Evolutionary conservation across 1,140 invertebrate species (phyloP).

Genomic region (Chironomus striatipennis): DNA sequence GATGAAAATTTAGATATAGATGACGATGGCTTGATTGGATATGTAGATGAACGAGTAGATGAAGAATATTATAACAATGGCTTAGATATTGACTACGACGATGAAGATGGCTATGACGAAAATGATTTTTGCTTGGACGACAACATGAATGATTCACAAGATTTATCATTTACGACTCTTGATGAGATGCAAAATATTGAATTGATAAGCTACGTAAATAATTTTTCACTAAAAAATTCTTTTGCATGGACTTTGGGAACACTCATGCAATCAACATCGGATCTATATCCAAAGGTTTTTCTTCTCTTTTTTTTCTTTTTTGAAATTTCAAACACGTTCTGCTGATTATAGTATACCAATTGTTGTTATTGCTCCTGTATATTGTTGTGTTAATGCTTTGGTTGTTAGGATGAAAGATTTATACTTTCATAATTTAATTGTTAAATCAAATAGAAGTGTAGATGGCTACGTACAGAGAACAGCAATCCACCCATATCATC

Average conservation of each 20-base stretch:
- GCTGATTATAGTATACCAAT: not conserved
- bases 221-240: constrained; percentile 71
- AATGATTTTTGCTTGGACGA: not conserved
- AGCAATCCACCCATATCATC: constrained; percentile 1
- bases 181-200: constrained; percentile 36
- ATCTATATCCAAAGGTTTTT: constrained; percentile 67
- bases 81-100: constrained; percentile 25
- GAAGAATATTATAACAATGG: constrained; percentile 26
- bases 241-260: constrained; percentile 91
- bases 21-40: constrained; percentile 27
- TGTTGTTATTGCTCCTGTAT: not conserved
- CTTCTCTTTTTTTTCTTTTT: too few relatives aligned
- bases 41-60: constrained; percentile 28
- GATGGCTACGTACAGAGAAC: not conserved
- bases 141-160: not conserved
- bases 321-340: not conserved
- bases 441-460: constrained; percentile 23
- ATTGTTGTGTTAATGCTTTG: not conserved
- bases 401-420: not conserved
- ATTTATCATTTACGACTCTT: not conserved
- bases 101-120: constrained; percentile 23
- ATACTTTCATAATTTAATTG: constrained; percentile 8
- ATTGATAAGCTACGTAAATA: constrained; percentile 52
- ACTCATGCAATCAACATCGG: constrained; percentile 89
- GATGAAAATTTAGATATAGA: constrained; percentile 19